Evolutionary conservation across 2,113 vertebrate species (phyloP), one percentile per base, ranked within the genome.

Genomic region (Trogon surrucura): DNA sequence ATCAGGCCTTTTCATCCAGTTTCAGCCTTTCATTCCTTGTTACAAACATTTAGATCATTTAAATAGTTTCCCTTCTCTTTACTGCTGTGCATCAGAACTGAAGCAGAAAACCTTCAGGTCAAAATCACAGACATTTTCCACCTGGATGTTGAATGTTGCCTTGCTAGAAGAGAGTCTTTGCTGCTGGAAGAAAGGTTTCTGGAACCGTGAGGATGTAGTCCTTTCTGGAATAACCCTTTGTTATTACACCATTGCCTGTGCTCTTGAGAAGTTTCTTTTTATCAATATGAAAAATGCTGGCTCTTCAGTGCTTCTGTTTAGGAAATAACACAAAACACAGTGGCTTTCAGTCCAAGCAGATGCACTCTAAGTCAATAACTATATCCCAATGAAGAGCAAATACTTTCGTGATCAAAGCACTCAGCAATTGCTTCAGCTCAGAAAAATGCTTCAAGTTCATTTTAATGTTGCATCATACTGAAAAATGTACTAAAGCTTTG

Each of bases 401-500:
- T 17, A 17, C 6, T 74, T 79, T 16, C 61, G 38, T 3, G 7
- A 81, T 58, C 27, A 75, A 41, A 89, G 53, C 29, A 41, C 53
- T 65, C 56, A 54, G 71, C 25, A 77, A 74, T 70, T 88, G 5
- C 38, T 16, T 64, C 34, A 53, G 32, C 77, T 74, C 53, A 45
- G 70, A 48, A 47, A 62, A 84, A 13, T 2, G 5, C 80, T 93
- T 69, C 66, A 50, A 50, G 58, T 57, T 75, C 57, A 65, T 89
- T 69, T 91, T 41, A 69, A 56, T 69, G 30, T 56, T 79, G 17
- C 25, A 56, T 41, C n/a, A n/a, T 11, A 18, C 22, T 57, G 71
- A 78, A 92, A 89, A 94, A 94, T 54, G 41, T 45, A 58, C 91
- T 82, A 61, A 81, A 91, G 11, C 48, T 87, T 75, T 32, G 71